Base-by-base conservation (phyloP, 2,888 invertebrate species). In the Amphipoea lucens region DNA sequence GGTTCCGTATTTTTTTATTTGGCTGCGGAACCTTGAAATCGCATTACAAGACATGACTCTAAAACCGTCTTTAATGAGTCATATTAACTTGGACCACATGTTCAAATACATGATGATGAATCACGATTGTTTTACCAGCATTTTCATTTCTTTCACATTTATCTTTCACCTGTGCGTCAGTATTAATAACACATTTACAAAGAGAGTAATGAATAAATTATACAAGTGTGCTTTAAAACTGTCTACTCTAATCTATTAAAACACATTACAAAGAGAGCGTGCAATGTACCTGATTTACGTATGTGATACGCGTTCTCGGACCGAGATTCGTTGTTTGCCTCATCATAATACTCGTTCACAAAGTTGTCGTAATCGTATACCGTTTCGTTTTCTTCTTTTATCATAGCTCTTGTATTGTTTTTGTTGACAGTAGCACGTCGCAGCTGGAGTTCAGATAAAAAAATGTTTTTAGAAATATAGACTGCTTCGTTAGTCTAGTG, bases 321-420 rank as follows among this genome's bases (percentile, higher is more conserved):
- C 54, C 88, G 90, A 70, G 92, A 91, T 70, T 93, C 91, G 54
- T 92, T 87, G 67, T 92, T 87, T 11, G 96, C 87, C 78, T 95
- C 93, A n/a, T 92, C 92, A 57, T 96, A 91, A 85, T 97, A 97
- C 87, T 97, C 97, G 12, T 92, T 90, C 81, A 96, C 91, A 66
- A 97, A 93, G 68, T 90, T 90, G 23, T 95, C 84, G 60, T 89
- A 89, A 75, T 88, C 82, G 75, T 89, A 89, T 65, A 66, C 76
- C 7, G 76, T 57, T 40, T 74, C 68, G 9, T 74, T 73, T 67
- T 84, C 66, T 73, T 66, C 68, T 42, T 51, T 11, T 51, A 48
- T 11, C 45, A 48, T 29, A 12, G 29, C 66, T 84, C 70, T 83
- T 76, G 74, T 88, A 17, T 60, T 79, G 45, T 60, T 76, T 45